Evolutionary conservation across 2,113 vertebrate genomes (phyloP).

Genomic region (Macrotus californicus): DNA sequence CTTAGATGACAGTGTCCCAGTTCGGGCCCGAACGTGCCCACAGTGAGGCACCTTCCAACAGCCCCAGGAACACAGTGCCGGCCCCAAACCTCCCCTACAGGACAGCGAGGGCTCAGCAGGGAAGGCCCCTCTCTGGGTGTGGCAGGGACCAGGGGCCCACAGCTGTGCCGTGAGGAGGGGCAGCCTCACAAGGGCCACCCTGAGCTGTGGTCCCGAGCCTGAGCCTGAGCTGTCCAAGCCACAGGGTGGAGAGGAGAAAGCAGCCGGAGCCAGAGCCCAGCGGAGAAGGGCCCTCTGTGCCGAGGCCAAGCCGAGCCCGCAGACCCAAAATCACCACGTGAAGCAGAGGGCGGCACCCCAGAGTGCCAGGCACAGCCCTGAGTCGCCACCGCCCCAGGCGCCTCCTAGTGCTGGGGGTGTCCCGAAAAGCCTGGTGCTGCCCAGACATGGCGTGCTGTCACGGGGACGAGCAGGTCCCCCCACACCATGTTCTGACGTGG

Average conservation of each 20-base stretch:
- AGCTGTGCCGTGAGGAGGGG: accelerated
- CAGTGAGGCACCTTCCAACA: neutral
- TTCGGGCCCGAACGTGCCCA: neutral
- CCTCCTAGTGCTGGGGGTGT: accelerated
- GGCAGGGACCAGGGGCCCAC: too few relatives aligned
- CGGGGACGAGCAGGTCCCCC: neutral
- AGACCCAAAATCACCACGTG: neutral
- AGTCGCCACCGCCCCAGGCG: neutral
- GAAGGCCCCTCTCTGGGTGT: neutral
- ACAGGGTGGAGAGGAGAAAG: conserved; percentile 5
- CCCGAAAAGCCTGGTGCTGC: neutral
- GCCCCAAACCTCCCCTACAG: accelerated
- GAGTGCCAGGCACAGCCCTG: neutral
- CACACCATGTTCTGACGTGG: accelerated
- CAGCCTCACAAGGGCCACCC: accelerated
- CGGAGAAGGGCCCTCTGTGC: neutral
- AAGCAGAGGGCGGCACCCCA: neutral
- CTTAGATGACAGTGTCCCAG: neutral
- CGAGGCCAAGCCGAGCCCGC: neutral
- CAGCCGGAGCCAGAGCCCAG: neutral
- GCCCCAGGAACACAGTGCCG: accelerated
- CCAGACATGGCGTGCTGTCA: accelerated
- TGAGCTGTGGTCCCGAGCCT: accelerated
- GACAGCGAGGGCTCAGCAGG: accelerated
- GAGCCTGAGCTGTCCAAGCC: neutral